These are phyloP conservation scores for Coilia nasus DNA, from an alignment of 2,797 vertebrate species.

Conservation along the genomic window DNA sequence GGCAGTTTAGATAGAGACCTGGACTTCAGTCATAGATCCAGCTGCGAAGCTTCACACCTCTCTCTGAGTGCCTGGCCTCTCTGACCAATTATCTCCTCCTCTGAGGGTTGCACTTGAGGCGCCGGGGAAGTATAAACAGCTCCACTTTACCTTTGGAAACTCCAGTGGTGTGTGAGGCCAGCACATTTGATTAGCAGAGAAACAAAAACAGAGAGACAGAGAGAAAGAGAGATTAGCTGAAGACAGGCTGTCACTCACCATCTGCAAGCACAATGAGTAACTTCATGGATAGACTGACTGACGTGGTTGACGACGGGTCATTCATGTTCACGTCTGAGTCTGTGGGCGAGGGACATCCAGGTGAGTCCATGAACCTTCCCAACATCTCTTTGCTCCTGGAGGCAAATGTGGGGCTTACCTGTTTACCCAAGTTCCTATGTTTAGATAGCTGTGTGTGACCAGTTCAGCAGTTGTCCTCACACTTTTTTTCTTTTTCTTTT, in stretches of 20 bases:
- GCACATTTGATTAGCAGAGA: neutral
- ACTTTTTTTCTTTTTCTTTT: too few species aligned
- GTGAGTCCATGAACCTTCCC: constrained; percentile 74
- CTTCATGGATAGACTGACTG: constrained; percentile 76
- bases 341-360: constrained; percentile 97
- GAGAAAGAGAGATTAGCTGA: neutral
- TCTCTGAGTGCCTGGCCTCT: constrained; percentile 4
- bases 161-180: constrained; percentile 26
- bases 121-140: constrained; percentile 65
- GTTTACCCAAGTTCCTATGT: too few species aligned
- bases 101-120: constrained; percentile 41
- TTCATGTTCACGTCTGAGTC: constrained; percentile 99
- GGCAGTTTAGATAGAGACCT: constrained; percentile 74
- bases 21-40: constrained; percentile 64
- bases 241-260: constrained; percentile 15
- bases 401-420: too few species aligned
- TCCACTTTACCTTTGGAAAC: constrained; percentile 35
- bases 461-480: too few species aligned
- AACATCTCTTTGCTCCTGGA: too few species aligned
- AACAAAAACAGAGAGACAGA: constrained; percentile 17
- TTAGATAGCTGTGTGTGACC: too few species aligned
- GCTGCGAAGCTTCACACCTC: constrained; percentile 45
- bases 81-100: constrained; percentile 6
- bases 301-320: constrained; percentile 77
- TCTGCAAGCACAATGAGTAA: constrained; percentile 77